These are phyloP conservation scores for Maconellicoccus hirsutus DNA, from an alignment of 1,140 invertebrate genomes.

Conservation along the genomic window DNA sequence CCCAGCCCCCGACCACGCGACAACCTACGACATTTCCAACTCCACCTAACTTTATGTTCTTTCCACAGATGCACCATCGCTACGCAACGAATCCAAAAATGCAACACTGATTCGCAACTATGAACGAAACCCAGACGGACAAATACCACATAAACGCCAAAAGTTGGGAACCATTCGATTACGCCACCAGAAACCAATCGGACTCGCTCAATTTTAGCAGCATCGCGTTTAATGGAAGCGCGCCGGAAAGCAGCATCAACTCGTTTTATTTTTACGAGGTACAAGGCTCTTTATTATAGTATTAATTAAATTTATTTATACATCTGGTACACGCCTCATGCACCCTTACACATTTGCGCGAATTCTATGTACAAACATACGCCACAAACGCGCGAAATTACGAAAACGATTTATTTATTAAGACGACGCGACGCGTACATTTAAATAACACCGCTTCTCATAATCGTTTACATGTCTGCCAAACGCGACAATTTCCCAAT, in stretches of 20 bases:
- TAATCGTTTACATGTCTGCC: no score
- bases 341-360: no score
- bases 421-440: no score
- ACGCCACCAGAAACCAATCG: neutral
- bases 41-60: no score
- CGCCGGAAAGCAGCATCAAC: neutral
- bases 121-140: neutral
- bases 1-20: no score
- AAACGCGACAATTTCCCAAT: no score
- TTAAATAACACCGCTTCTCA: no score
- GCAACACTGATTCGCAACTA: neutral
- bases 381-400: no score
- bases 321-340: neutral
- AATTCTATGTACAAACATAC: no score
- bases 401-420: no score
- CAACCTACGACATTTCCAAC: no score
- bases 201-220: neutral
- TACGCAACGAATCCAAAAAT: neutral
- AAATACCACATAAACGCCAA: neutral
- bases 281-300: neutral
- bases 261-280: constrained; percentile 9
- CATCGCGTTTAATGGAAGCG: neutral
- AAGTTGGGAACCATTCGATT: neutral
- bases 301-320: constrained; percentile 1
- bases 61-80: no score